These are phyloP conservation scores for Schizopygopsis pylzovi DNA, from an alignment of 2,797 vertebrate species.

Conservation along the genomic window DNA sequence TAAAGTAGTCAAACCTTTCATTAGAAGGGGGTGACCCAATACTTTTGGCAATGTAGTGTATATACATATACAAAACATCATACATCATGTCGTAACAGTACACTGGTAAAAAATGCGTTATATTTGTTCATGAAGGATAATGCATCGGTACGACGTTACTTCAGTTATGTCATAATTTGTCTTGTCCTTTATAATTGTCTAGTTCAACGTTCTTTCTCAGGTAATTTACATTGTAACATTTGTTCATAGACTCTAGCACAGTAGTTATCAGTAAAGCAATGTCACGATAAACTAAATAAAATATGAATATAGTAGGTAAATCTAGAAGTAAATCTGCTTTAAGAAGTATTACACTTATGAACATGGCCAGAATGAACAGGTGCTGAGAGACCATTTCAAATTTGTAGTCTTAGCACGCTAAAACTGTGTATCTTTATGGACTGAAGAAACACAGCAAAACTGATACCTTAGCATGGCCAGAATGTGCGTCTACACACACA, in stretches of 20 bases:
- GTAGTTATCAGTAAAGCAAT: not conserved
- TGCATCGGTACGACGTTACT: no score
- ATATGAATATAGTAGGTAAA: not conserved
- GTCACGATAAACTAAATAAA: not conserved
- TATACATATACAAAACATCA: no score
- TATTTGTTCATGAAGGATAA: no score
- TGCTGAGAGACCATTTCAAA: no score
- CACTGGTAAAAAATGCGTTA: no score
- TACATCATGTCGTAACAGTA: no score
- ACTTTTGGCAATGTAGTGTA: no score
- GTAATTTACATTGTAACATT: not conserved
- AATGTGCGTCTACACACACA: not conserved
- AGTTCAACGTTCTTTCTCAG: not conserved
- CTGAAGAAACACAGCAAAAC: not conserved
- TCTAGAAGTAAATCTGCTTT: no score
- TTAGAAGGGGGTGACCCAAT: no score
- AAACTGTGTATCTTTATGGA: not conserved
- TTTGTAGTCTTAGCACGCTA: no score
- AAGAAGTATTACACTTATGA: not conserved
- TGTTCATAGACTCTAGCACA: not conserved
- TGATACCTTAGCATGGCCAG: not conserved
- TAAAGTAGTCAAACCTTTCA: no score
- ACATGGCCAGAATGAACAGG: not conserved
- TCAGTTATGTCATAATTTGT: no score
- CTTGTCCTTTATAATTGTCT: not conserved